A percentile compares a stretch with the other conserved stretches of the same genome.
phyloP scores from a whole-genome alignment of 2,797 vertebrate species.

The Coranthus polyacanthus region DNA sequence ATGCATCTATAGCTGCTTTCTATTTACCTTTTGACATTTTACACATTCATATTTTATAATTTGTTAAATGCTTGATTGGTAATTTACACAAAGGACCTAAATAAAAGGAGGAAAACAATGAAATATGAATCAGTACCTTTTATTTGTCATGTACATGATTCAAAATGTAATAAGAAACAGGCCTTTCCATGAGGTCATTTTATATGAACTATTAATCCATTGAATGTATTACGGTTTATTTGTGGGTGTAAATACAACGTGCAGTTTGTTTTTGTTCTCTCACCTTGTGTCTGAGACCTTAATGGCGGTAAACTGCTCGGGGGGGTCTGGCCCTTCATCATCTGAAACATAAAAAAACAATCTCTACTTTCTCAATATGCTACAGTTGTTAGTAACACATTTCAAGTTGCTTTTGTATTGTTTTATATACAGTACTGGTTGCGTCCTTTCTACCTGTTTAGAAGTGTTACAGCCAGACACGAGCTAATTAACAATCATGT shows the following conservation, averaged over 20 bases:
- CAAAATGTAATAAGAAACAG: too few relatives aligned
- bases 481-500: slow-evolving; percentile 5
- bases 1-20: too few relatives aligned
- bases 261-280: slow-evolving; percentile 39
- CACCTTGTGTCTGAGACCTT: slow-evolving; percentile 95
- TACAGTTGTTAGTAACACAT: neutral
- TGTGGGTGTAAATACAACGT: slow-evolving; percentile 5
- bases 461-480: neutral
- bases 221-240: slow-evolving; percentile 5
- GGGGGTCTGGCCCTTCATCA: slow-evolving; percentile 94
- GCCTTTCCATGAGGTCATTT: too few relatives aligned
- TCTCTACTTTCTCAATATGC: slow-evolving; percentile 16
- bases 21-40: too few relatives aligned
- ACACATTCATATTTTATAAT: too few relatives aligned
- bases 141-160: too few relatives aligned
- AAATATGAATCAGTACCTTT: too few relatives aligned
- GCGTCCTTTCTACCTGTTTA: neutral
- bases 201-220: too few relatives aligned
- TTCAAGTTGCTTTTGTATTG: neutral
- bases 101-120: too few relatives aligned
- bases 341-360: slow-evolving; percentile 78
- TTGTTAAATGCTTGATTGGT: too few relatives aligned
- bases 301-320: slow-evolving; percentile 96
- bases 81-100: too few relatives aligned
- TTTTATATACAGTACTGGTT: neutral